Base-by-base conservation (phyloP, 1,140 invertebrate species). In the Palaemon carinicauda region DNA sequence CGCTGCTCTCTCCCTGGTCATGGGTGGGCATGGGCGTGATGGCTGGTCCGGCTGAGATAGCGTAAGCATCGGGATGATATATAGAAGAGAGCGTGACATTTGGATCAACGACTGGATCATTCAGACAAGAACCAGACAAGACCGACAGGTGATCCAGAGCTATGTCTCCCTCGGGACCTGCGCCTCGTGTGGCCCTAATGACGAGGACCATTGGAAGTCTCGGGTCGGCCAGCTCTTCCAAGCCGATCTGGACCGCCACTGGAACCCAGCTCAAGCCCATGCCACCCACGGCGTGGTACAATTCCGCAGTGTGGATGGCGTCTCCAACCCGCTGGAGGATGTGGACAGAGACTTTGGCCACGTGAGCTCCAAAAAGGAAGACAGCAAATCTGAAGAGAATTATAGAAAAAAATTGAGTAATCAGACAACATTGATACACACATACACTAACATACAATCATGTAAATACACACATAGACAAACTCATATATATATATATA, bases 181-280 rank as follows among this genome's bases (percentile, higher is more conserved):
- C 33, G 1, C 88, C 88, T 21, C 85, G 79, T 0, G 51, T 54
- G 5, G 88, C 85, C 27, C 88, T 29, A 9, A 88, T 83, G 54
- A 81, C 82, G 33, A 89, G 81, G 21, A 89, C 85, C 5, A 89
- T 56, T 3, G 88, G 86, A 27, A 15, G 27, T 10, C 24, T 5
- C 15, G 82, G 80, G 19, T 87, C 88, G 14, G 17, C 81, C n/a
- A 89, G 21, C 27, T 84, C 69, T 27, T 74, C 74, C 9, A 50
- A 19, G 0, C 41, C 77, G 15, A 89, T 41, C 1, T 85, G 69
- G 14, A 89, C 77, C 10, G 81, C 56, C 24, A 53, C 77, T 0
- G 88, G 82, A 21, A 89, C 50, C 88, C 88, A 89, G 65, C 81
- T 84, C 21, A 89, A 82, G 3, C 88, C 88, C 31, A 51, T 81